Conservation (phyloP, 2,797 vertebrate species). For the Falco berigora region DNA sequence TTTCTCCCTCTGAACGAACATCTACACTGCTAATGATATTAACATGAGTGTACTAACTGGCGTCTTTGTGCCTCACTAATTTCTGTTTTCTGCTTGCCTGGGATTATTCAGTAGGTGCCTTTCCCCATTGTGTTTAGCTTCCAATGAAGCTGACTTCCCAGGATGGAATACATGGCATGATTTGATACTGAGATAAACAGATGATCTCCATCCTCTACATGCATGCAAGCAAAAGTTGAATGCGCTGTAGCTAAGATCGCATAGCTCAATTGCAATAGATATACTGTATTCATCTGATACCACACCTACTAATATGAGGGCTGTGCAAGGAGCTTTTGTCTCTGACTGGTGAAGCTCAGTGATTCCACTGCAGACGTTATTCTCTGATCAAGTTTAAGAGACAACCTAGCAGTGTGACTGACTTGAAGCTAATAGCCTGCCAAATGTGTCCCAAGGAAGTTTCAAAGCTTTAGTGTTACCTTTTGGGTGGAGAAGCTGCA, state of each 20-base stretch:
- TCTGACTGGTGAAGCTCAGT: not conserved
- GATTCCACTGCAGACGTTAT: not conserved
- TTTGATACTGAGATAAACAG: not conserved
- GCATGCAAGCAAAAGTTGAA: not conserved
- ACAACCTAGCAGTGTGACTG: not conserved
- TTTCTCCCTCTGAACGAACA: conserved; percentile 12
- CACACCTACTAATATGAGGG: not conserved
- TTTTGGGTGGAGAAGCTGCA: not conserved
- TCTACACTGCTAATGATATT: not conserved
- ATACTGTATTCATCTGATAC: not conserved
- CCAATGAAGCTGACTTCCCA: not conserved
- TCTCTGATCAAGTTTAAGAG: not conserved
- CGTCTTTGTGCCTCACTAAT: not conserved
- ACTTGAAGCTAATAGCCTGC: not conserved
- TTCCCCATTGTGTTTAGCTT: not conserved
- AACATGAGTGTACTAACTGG: not conserved
- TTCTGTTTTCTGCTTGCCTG: not conserved
- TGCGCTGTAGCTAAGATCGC: not conserved
- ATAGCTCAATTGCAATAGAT: not conserved
- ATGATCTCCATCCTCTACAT: not conserved
- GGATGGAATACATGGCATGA: not conserved
- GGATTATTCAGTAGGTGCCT: not conserved
- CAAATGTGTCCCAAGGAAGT: not conserved
- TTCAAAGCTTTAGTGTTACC: not conserved
- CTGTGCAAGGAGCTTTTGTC: not conserved